Evolutionary conservation across 2,113 vertebrate species (phyloP).

Genomic region (Carassius auratus): DNA sequence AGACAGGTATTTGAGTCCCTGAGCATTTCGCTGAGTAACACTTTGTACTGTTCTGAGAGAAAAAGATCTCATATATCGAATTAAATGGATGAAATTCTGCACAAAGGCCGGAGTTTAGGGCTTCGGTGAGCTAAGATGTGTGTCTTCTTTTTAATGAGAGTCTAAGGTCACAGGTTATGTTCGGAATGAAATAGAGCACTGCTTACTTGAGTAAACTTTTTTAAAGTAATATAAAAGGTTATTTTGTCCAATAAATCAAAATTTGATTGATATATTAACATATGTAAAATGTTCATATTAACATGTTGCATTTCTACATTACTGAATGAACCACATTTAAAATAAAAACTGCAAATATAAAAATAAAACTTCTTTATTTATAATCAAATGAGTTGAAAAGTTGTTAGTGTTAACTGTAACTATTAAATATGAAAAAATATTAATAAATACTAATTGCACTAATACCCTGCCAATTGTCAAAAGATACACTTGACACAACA

Average conservation of each 20-base stretch:
- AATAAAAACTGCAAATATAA: too few relatives aligned
- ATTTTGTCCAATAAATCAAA: background rate
- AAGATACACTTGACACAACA: background rate
- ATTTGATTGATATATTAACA: background rate
- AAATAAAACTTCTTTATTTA: too few relatives aligned
- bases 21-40: slow-evolving; percentile 17
- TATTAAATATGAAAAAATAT: background rate
- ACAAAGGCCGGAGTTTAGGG: slow-evolving; percentile 4
- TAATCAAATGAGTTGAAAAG: too few relatives aligned
- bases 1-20: background rate
- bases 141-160: slow-evolving; percentile 50
- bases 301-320: too few relatives aligned
- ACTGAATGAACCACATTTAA: too few relatives aligned
- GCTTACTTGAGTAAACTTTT: background rate
- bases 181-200: background rate
- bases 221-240: background rate
- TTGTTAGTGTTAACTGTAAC: too few relatives aligned
- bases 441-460: background rate
- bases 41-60: background rate
- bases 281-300: too few relatives aligned
- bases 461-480: background rate
- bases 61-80: background rate
- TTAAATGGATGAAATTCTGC: slow-evolving; percentile 14
- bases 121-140: background rate
- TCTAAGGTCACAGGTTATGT: slow-evolving; percentile 35